Percentiles rank a stretch among this genome's conserved stretches.
Evolutionary conservation across 2,797 vertebrate genomes (phyloP).

Genomic region (Neosilurus mollespiculum): DNA sequence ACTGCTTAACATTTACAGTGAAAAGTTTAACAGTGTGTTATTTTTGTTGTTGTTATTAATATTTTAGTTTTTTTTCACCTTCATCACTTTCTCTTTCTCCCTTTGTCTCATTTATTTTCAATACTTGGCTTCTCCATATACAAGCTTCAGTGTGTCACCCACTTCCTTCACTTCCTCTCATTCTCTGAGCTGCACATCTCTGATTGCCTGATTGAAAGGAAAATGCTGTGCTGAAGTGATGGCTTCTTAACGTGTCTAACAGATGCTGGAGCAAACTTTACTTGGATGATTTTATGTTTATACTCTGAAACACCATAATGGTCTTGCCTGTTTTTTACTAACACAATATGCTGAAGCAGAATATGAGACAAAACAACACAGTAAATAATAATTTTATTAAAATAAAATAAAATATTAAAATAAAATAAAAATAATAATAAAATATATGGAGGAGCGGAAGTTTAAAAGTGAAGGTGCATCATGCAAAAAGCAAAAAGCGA

Average conservation of each 20-base stretch:
- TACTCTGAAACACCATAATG: constrained; percentile 27
- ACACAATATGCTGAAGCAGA: constrained; percentile 27
- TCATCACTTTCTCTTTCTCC: constrained; percentile 3
- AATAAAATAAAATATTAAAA: too few species aligned
- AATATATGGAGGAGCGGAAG: not conserved
- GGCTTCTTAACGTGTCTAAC: constrained; percentile 23
- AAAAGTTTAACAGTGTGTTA: too few species aligned
- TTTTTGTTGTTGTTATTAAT: too few species aligned
- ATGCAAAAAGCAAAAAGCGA: not conserved
- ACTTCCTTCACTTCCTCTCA: constrained; percentile 27
- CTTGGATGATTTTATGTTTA: constrained; percentile 13
- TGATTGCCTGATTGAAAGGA: constrained; percentile 45
- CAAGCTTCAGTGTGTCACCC: not conserved
- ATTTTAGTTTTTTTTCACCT: not conserved
- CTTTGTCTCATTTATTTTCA: not conserved
- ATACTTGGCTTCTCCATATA: not conserved
- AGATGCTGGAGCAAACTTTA: constrained; percentile 20
- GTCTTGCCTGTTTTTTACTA: constrained; percentile 42
- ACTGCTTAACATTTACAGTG: too few species aligned
- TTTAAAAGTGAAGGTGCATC: not conserved
- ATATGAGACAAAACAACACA: not conserved
- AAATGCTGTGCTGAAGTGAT: constrained; percentile 35
- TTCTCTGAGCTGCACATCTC: constrained; percentile 8
- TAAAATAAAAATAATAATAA: too few species aligned
- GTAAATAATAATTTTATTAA: not conserved